A percentile compares a stretch with the other conserved stretches of the same genome.
phyloP scores from a whole-genome alignment of 2,797 vertebrate species.

The Pelobates cultripes region DNA sequence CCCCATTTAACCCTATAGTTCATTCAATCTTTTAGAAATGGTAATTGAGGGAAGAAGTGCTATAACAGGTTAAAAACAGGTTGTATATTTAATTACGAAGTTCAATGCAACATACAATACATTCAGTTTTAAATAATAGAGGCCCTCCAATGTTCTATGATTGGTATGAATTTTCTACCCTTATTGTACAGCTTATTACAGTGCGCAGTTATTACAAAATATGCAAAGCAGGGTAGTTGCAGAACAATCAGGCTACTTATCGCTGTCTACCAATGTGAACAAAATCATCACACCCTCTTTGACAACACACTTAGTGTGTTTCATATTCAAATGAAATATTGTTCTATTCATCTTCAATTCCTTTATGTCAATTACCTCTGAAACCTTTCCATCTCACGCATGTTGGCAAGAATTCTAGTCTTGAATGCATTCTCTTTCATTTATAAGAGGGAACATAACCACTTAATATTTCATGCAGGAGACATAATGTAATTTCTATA shows the following conservation, averaged over 20 bases:
- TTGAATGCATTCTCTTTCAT: conserved; percentile 9
- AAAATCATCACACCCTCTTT: conserved; percentile 8
- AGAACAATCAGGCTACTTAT: neutral
- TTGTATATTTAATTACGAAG: no score
- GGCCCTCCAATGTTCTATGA: neutral
- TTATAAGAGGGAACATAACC: neutral
- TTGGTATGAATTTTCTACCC: neutral
- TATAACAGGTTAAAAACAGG: no score
- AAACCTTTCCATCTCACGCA: neutral
- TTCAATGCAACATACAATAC: neutral
- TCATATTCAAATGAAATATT: conserved; percentile 34
- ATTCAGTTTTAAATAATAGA: neutral
- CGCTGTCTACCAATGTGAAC: neutral
- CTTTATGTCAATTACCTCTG: conserved; percentile 20
- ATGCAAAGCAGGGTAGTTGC: neutral
- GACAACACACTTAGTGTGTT: conserved; percentile 2
- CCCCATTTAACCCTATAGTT: no score
- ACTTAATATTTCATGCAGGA: conserved; percentile 26
- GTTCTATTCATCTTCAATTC: conserved; percentile 14
- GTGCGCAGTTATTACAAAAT: neutral
- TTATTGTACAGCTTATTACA: neutral
- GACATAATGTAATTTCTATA: neutral
- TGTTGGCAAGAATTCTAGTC: neutral
- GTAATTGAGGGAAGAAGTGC: no score
- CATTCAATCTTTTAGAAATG: no score